Base-by-base conservation (phyloP, 2,888 invertebrate species). In the Caenorhabditis auriculariae region DNA sequence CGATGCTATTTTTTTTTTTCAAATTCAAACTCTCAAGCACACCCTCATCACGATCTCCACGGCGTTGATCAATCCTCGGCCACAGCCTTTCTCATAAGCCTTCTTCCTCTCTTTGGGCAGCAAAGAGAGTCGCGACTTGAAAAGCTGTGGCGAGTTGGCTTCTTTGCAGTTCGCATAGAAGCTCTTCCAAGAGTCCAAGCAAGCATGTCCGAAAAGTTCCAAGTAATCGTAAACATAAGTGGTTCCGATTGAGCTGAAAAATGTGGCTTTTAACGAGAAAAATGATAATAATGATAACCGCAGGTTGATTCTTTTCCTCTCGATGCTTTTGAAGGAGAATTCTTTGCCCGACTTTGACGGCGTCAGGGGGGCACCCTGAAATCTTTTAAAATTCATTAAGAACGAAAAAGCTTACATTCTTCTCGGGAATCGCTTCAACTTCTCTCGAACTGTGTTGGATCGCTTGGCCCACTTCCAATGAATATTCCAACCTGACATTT, bases 151-250 rank as follows among this genome's bases (percentile, higher is more conserved):
- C n/a, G n/a, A n/a, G n/a, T n/a, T n/a, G n/a, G 26, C 24, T 17
- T 41, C 19, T 15, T 21, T 21, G 17, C 19, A 17, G 12, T n/a
- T n/a, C 3, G 17, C 27, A 4, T 43, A 45, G 9, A 45, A 37
- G 41, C 46, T 32, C 27, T 53, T 54, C 80, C 80, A 80, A 39
- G 61, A 46, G 45, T 75, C 66, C 49, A 73, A 54, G 0, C 89
- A 87, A 84, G 91, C 91, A 83, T 95, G 93, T 43, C 92, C 86
- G 86, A 98, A 95, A 91, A 98, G 93, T 80, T 95, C 94, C 0
- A 95, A 96, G 77, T 92, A 89, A 83, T 98, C 98, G 84, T 98
- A 98, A 1, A 90, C 91, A 79, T 93, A 61, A 12, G 61, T 61
- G 3, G 57, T 61, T 23, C 57, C 53, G 17, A 21, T 52, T 12